Percentiles rank a stretch among this genome's conserved stretches.
Conservation (phyloP, 2,888 invertebrate species). For the Drosophila rellima region DNA sequence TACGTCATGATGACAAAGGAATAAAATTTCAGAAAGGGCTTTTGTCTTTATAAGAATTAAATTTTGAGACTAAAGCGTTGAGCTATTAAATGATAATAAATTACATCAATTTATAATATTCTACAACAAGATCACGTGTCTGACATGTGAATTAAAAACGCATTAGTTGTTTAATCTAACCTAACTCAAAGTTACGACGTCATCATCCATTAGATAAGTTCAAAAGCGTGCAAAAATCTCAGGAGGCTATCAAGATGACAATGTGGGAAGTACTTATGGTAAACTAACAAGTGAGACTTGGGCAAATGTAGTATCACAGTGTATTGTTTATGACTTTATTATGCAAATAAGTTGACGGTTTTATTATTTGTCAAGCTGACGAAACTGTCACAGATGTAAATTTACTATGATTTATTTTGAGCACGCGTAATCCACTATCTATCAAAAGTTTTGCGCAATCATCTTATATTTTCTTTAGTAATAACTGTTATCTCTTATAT, state of each 20-base stretch:
- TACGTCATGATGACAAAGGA: background rate
- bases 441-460: constrained; percentile 8
- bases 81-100: background rate
- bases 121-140: background rate
- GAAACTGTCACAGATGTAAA: constrained; percentile 7
- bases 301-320: constrained; percentile 4
- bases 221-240: constrained; percentile 7
- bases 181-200: constrained; percentile 8
- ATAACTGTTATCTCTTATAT: constrained; percentile 8
- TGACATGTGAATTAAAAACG: background rate
- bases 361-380: constrained; percentile 33
- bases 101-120: background rate
- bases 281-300: constrained; percentile 10
- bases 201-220: constrained; percentile 14
- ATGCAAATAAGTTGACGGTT: constrained; percentile 37
- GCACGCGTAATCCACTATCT: constrained; percentile 17
- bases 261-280: constrained; percentile 31
- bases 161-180: background rate
- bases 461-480: constrained; percentile 6
- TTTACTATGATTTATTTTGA: constrained; percentile 24
- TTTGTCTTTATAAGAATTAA: background rate
- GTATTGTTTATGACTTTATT: constrained; percentile 23
- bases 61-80: background rate
- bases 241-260: constrained; percentile 14
- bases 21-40: background rate